Base-by-base conservation (phyloP, 1,140 invertebrate species). In the Druon quercuslanigerum region DNA sequence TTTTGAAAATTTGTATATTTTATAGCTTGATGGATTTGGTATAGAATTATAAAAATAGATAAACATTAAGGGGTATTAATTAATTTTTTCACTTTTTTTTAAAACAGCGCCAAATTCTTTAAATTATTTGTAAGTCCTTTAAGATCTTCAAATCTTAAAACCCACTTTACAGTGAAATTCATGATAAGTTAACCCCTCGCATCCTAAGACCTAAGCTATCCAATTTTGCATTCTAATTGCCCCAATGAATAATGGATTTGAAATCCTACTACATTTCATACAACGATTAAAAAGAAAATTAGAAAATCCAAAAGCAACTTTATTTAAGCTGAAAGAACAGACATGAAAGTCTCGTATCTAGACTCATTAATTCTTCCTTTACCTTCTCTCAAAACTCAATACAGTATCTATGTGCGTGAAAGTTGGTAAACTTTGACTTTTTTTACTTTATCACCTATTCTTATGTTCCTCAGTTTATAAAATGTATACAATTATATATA, bases 401-500 rank as follows among this genome's bases (percentile, higher is more conserved):
- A 0, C 19, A 54, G 1, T 54, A 54, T 16, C 52, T 9, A 54
- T 7, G 52, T 17, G 52, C n/a, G 8, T 19, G 16, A 54, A 17
- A 54, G 52, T 54, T 17, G n/a, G 9, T 17, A 17, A 17, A 54
- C 17, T 54, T 17, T 0, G 7, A 54, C 5, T 54, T 19, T 17
- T 17, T n/a, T 9, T 17, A 54, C 1, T 17, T 54, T 54, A 54
- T 2, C 11, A 17, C 16, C 14, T 8, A 54, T 17, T 19, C 7
- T 54, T 54, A 33, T 33, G 5, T 33, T 33, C 25, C 5, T 33
- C 3, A 33, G 5, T 33, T 4, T 33, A 33, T 51, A 13, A 51
- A 51, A 51, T 51, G 12, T 13, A 16, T 16, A 52, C 14, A 16
- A 16, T 51, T 51, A 16, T 79, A 79, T 81, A 78, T 82, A 84